Percentiles rank a stretch among this genome's conserved stretches.
phyloP scores from a whole-genome alignment of 2,113 vertebrate species.

The Cephalopterus ornatus region DNA sequence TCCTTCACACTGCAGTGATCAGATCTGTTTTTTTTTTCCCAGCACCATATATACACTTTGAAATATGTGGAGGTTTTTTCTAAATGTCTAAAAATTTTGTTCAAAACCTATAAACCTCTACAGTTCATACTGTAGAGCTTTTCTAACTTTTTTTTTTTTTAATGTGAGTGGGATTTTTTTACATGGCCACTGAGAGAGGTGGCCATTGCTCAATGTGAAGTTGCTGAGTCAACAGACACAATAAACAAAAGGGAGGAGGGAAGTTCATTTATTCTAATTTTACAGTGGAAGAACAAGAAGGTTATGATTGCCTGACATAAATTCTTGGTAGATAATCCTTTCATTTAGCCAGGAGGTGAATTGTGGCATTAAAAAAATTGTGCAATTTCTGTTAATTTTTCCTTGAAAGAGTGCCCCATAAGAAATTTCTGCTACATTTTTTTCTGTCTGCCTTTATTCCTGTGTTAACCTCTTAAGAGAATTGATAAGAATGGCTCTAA shows the following conservation, averaged over 20 bases:
- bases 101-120: not conserved
- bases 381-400: not conserved
- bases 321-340: not conserved
- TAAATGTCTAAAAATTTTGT: not conserved
- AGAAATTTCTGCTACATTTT: not conserved
- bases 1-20: not conserved
- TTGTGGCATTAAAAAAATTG: not conserved
- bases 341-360: not conserved
- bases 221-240: not conserved
- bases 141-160: not conserved
- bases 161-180: not conserved
- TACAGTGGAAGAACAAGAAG: not conserved
- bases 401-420: not conserved
- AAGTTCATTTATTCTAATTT: not conserved
- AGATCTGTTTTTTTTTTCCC: not conserved
- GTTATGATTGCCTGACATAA: not conserved
- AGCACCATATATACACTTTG: not conserved
- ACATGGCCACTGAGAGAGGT: not conserved
- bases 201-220: not conserved
- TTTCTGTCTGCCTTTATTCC: not conserved
- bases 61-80: accelerated
- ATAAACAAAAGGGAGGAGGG: not conserved
- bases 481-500: not conserved
- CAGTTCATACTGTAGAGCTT: not conserved
- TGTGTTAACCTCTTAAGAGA: not conserved